Base-by-base conservation (phyloP, 2,113 vertebrate genomes). In the Chloropsis cyanopogon region DNA sequence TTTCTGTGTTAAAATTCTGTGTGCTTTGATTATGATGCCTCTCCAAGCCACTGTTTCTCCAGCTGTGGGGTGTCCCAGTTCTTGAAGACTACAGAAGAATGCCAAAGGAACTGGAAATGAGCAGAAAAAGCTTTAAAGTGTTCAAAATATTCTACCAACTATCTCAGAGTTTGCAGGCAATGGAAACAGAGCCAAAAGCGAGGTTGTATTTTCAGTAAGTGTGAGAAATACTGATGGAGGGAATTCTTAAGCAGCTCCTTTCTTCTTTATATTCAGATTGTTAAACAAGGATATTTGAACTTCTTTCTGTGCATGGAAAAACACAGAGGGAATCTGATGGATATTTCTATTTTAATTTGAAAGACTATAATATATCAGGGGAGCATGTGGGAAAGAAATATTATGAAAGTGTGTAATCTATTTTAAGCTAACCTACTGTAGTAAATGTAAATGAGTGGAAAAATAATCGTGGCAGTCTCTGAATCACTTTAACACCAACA, bases 281-380 rank as follows among this genome's bases (percentile, higher is more conserved):
- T 83, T 93, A 82, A 95, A 77, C 46, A 82, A 77, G 28, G 41
- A 23, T 88, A 70, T 96, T 90, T 88, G 92, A 90, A 76, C 61
- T 93, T 89, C 35, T 82, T 93, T 93, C 50, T 91, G 20, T 87
- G 82, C 71, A 24, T 63, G 54, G 49, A 44, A 86, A 77, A 90
- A 47, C 85, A 80, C 90, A 61, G 79, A 79, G 70, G n/a, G 59
- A 80, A 54, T 73, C 63, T 70, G 75, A 66, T 90, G 79, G 86
- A 86, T 80, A 61, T 93, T 94, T 92, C 88, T 90, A 19, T 91
- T 94, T 59, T 90, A 82, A 86, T 92, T 94, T 91, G 63, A 91
- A 92, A 89, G 69, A 50, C 18, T 65, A 8, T 14, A 76, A 44
- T 76, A 6, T 54, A 57, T 68, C 54, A 52, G 50, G 79, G 68